Percentiles rank a stretch among this genome's conserved stretches.
phyloP scores from a whole-genome alignment of 2,888 invertebrate species.

The Pterostichus madidus region DNA sequence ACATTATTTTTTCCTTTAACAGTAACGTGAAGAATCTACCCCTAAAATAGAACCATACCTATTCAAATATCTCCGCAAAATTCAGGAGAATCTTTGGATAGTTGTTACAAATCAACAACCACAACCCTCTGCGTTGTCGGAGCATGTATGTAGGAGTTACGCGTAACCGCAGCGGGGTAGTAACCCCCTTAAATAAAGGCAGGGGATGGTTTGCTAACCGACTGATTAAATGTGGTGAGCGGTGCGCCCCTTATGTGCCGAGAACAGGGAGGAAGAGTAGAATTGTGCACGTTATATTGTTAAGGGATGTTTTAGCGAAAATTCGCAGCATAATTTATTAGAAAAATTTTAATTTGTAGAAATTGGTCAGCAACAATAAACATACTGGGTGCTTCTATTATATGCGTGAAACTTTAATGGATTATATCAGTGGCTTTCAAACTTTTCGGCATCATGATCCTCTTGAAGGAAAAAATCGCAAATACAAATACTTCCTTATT shows the following conservation, averaged over 20 bases:
- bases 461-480: no score
- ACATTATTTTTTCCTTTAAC: no score
- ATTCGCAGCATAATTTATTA: no score
- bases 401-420: no score
- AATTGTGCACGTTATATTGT: not conserved
- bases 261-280: not conserved
- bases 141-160: constrained; percentile 7
- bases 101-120: not conserved
- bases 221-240: not conserved
- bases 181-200: not conserved
- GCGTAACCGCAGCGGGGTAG: constrained; percentile 5
- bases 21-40: no score
- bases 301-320: not conserved
- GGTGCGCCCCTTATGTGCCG: not conserved
- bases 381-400: no score
- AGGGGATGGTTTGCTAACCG: not conserved
- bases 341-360: no score
- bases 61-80: not conserved
- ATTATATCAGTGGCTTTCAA: no score
- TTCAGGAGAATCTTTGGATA: not conserved
- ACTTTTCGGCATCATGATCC: no score
- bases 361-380: no score
- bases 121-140: not conserved
- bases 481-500: no score
- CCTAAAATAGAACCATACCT: not conserved